These are phyloP conservation scores for Pyrochroa serraticornis DNA, from an alignment of 2,888 invertebrate species.

Conservation along the genomic window DNA sequence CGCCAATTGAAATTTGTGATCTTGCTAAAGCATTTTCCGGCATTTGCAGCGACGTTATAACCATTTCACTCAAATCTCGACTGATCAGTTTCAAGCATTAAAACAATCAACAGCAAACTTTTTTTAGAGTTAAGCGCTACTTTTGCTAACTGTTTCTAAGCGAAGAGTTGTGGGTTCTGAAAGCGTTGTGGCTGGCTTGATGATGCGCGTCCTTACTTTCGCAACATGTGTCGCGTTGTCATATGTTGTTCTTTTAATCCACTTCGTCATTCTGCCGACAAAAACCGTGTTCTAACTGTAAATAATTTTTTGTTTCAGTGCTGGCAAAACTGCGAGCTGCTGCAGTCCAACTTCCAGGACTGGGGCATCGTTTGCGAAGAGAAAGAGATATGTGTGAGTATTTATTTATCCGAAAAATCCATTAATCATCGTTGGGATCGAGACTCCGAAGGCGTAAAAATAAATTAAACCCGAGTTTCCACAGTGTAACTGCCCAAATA, in stretches of 20 bases:
- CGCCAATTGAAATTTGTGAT: too few species aligned
- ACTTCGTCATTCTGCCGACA: conserved; percentile 29
- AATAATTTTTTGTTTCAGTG: conserved; percentile 65
- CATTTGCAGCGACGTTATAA: too few species aligned
- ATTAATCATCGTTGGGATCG: conserved; percentile 35
- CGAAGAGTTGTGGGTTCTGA: too few species aligned
- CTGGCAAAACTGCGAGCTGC: conserved; percentile 77
- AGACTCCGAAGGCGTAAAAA: conserved; percentile 37
- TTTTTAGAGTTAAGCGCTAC: too few species aligned
- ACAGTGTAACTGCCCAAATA: conserved; percentile 36
- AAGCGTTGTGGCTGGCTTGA: too few species aligned
- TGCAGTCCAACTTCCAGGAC: conserved; percentile 74
- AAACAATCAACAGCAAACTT: too few species aligned
- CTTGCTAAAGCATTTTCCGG: too few species aligned
- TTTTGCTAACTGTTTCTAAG: too few species aligned
- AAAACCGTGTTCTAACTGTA: conserved; percentile 13
- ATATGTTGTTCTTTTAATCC: conserved; percentile 45
- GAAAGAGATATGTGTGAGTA: conserved; percentile 75
- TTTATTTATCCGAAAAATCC: conserved; percentile 24
- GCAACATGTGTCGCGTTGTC: conserved; percentile 28
- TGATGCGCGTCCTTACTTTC: conserved; percentile 1
- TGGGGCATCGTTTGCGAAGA: conserved; percentile 76
- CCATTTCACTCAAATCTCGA: too few species aligned
- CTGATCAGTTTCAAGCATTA: too few species aligned
- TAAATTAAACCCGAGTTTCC: conserved; percentile 33